Base-by-base conservation (phyloP, 2,113 vertebrate species). In the Ptilonorhynchus violaceus region DNA sequence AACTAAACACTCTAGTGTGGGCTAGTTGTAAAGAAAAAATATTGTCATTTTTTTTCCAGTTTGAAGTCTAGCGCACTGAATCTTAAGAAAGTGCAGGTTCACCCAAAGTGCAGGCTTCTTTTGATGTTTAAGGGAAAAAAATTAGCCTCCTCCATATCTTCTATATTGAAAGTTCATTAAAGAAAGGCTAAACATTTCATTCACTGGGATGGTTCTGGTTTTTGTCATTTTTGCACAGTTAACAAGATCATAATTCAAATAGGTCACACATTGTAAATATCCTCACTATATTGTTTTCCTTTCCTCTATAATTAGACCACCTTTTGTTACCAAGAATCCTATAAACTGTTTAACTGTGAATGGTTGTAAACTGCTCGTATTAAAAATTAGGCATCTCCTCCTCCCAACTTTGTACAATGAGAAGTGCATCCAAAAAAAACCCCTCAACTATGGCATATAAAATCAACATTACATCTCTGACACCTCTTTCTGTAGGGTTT, bases 221-320 rank as follows among this genome's bases (percentile, higher is more conserved):
- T 98, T 90, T 97, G 93, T 98, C 98, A 97, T 98, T 98, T 98
- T 97, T 97, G 94, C 93, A 96, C 94, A 96, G 93, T 96, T 98
- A 98, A 97, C 93, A 96, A 94, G 96, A 97, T 98, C 98, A 98
- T 98, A 98, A 98, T 97, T 98, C 98, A 98, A 97, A 94, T 50
- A 89, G 95, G 90, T 97, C 97, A 94, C 97, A 98, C 97, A 83
- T 97, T 98, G 96, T 98, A 98, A 98, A 98, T 98, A 98, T 93
- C 85, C 87, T 96, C 93, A 84, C 83, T 73, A 92, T 94, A 97
- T 93, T 95, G 96, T 97, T 98, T 97, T 97, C 85, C 96, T 93
- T 94, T 96, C 84, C 96, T 97, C 85, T 93, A 89, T 96, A 98
- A 98, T 97, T 97, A 97, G 97, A 96, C 93, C 86, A 95, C 96